Evolutionary conservation across 2,113 vertebrate species (phyloP).

Genomic region (Phrynosoma blainvillii): DNA sequence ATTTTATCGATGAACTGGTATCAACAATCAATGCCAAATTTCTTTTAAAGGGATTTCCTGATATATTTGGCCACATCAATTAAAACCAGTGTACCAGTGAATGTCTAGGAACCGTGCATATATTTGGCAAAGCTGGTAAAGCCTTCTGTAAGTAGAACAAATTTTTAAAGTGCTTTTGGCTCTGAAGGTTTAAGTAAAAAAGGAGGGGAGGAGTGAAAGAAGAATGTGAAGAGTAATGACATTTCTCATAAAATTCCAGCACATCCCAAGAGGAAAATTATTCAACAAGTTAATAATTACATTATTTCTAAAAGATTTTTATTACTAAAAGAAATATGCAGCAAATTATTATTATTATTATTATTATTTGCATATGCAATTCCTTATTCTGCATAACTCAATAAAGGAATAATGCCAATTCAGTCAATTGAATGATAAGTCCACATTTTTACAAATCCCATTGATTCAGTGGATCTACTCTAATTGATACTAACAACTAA

Average conservation of each 20-base stretch:
- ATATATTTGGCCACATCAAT: neutral
- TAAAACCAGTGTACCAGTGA: neutral
- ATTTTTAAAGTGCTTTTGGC: neutral
- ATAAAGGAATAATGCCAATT: neutral
- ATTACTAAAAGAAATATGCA: neutral
- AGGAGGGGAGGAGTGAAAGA: neutral
- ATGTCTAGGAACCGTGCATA: neutral
- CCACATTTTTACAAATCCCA: no score
- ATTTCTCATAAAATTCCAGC: neutral
- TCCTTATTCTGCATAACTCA: neutral
- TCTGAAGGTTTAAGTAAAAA: neutral
- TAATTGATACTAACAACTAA: no score
- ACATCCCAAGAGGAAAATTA: neutral
- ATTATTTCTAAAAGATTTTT: neutral
- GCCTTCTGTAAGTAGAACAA: neutral
- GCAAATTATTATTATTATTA: neutral
- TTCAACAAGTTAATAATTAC: neutral
- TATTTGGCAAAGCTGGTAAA: neutral
- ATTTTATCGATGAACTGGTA: neutral
- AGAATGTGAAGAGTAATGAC: neutral
- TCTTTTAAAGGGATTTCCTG: neutral
- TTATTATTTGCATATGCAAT: no score
- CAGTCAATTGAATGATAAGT: neutral
- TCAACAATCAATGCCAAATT: neutral
- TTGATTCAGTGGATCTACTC: no score